These are phyloP conservation scores for Drosophila anceps DNA, from an alignment of 2,888 invertebrate genomes.

Conservation along the genomic window DNA sequence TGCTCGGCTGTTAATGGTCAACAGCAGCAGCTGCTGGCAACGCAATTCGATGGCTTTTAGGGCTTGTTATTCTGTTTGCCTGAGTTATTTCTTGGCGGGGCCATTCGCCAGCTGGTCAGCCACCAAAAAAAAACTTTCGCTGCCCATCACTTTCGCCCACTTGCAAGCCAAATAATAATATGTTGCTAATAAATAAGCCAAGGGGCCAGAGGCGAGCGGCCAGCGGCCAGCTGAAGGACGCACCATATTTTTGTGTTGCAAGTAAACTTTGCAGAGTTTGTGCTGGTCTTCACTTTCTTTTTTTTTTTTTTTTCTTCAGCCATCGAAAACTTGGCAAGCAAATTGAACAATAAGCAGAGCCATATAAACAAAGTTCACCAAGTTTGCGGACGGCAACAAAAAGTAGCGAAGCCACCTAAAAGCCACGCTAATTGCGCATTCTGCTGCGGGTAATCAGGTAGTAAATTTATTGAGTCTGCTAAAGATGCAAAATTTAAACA, in stretches of 20 bases:
- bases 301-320: conserved; percentile 17
- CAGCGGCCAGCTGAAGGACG: conserved; percentile 34
- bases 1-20: conserved; percentile 56
- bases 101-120: conserved; percentile 52
- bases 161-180: conserved; percentile 67
- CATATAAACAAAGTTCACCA: conserved; percentile 51
- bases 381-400: conserved; percentile 29
- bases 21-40: conserved; percentile 49
- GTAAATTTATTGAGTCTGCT: conserved; percentile 6
- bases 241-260: conserved; percentile 50
- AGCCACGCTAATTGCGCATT: conserved; percentile 36
- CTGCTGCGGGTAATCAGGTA: conserved; percentile 26
- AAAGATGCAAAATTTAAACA: not conserved
- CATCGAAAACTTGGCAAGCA: conserved; percentile 61
- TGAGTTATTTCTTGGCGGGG: conserved; percentile 38
- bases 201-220: conserved; percentile 12
- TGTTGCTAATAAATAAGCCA: conserved; percentile 77
- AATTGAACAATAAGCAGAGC: conserved; percentile 54
- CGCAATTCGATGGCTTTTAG: conserved; percentile 57
- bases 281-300: conserved; percentile 14
- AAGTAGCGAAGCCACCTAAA: conserved; percentile 27
- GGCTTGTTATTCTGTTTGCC: conserved; percentile 46
- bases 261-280: conserved; percentile 60
- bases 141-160: conserved; percentile 43
- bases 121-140: conserved; percentile 59